Conservation (phyloP, 2,888 invertebrate species). For the Serripes groenlandicus region DNA sequence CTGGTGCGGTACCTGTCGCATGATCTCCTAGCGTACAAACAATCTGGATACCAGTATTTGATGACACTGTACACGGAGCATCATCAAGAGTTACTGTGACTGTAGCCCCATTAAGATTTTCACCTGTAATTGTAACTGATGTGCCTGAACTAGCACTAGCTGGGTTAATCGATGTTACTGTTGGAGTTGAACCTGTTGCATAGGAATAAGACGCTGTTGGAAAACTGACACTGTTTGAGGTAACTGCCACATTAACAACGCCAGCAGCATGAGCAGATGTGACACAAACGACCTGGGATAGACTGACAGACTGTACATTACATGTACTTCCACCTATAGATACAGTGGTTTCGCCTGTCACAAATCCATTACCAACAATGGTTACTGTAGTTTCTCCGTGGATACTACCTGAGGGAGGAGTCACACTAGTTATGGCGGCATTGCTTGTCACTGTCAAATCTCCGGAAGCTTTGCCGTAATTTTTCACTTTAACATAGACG, state of each 20-base stretch:
- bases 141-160: conserved; percentile 67
- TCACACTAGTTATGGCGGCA: conserved; percentile 57
- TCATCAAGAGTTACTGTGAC: conserved; percentile 58
- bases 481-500: conserved; percentile 62
- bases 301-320: conserved; percentile 52
- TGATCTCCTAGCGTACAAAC: conserved; percentile 57
- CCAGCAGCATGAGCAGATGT: conserved; percentile 69
- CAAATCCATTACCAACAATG: conserved; percentile 74
- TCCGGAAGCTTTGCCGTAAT: conserved; percentile 67
- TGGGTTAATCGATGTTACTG: conserved; percentile 66
- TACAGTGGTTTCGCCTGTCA: conserved; percentile 63
- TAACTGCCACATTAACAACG: conserved; percentile 62
- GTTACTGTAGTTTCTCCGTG: conserved; percentile 68
- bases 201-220: conserved; percentile 65
- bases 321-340: conserved; percentile 69
- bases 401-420: conserved; percentile 73
- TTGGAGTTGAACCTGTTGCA: conserved; percentile 65
- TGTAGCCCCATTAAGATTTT: conserved; percentile 54
- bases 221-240: conserved; percentile 69
- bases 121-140: conserved; percentile 70
- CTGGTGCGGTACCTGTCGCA: conserved; percentile 51
- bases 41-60: conserved; percentile 46
- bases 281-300: conserved; percentile 68
- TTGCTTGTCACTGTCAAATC: conserved; percentile 52
- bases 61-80: conserved; percentile 62